Conservation (phyloP, 2,113 vertebrate genomes). For the Sorex fumeus region DNA sequence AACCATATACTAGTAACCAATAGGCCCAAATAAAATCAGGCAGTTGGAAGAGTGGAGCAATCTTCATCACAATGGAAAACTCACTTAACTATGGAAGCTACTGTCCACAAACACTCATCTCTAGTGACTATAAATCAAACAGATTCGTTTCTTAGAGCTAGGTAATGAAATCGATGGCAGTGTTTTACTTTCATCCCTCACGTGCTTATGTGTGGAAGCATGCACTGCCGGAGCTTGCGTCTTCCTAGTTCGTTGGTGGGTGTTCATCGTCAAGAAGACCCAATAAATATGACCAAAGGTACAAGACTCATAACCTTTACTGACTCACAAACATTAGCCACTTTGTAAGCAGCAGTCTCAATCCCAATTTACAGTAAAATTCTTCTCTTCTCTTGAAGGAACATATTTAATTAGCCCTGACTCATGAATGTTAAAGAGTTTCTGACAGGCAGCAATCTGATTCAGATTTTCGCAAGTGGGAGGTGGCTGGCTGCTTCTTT, state of each 20-base stretch:
- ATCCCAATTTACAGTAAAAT: background rate
- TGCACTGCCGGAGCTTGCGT: background rate
- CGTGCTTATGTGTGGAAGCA: background rate
- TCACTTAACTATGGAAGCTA: background rate
- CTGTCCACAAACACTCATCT: background rate
- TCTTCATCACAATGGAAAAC: background rate
- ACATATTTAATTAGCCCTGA: background rate
- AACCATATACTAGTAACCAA: background rate
- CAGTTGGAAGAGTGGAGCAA: background rate
- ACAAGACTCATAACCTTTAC: background rate
- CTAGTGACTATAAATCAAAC: background rate
- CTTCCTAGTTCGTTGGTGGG: background rate
- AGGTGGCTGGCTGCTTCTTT: background rate
- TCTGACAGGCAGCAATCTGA: conserved; percentile 2
- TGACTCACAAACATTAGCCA: background rate
- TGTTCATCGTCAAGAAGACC: background rate
- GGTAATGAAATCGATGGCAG: background rate
- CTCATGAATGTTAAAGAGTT: background rate
- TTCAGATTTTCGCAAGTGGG: background rate
- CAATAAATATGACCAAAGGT: background rate
- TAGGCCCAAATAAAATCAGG: background rate
- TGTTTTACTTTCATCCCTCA: background rate
- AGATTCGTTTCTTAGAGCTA: background rate
- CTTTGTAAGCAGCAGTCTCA: background rate
- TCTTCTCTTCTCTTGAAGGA: background rate